phyloP scores from a whole-genome alignment of 2,888 invertebrate species.

The Julus scandinavius region DNA sequence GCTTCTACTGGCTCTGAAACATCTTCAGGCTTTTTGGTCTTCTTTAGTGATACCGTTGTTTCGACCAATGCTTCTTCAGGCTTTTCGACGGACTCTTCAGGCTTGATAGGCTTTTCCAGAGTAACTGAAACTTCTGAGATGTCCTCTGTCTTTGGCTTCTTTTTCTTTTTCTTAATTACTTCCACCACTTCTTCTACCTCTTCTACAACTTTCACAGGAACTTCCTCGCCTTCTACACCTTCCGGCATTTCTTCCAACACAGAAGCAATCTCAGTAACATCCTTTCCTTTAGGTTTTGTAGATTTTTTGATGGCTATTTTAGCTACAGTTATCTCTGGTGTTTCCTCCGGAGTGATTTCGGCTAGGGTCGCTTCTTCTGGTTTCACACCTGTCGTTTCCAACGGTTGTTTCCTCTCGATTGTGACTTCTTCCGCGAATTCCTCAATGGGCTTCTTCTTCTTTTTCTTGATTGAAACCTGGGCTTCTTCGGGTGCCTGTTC shows the following conservation, averaged over 20 bases:
- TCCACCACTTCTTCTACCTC: constrained; percentile 45
- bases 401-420: constrained; percentile 40
- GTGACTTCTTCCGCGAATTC: constrained; percentile 51
- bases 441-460: constrained; percentile 45
- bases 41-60: constrained; percentile 30
- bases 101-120: constrained; percentile 66
- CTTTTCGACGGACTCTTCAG: constrained; percentile 66
- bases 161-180: constrained; percentile 49
- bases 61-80: constrained; percentile 63
- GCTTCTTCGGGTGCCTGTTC: constrained; percentile 26
- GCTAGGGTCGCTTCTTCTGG: constrained; percentile 49
- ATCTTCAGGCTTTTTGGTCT: constrained; percentile 43
- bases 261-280: constrained; percentile 27
- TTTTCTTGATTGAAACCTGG: constrained; percentile 20
- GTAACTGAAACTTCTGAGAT: constrained; percentile 52
- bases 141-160: constrained; percentile 53
- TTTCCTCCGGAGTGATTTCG: neutral
- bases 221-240: constrained; percentile 4
- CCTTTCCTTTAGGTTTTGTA: constrained; percentile 40
- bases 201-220: constrained; percentile 8
- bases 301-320: constrained; percentile 49
- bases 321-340: constrained; percentile 46
- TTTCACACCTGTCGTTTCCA: neutral
- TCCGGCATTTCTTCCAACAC: constrained; percentile 42
- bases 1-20: neutral